Conservation (phyloP, 2,113 vertebrate species). For the Prietella phreatophila region DNA sequence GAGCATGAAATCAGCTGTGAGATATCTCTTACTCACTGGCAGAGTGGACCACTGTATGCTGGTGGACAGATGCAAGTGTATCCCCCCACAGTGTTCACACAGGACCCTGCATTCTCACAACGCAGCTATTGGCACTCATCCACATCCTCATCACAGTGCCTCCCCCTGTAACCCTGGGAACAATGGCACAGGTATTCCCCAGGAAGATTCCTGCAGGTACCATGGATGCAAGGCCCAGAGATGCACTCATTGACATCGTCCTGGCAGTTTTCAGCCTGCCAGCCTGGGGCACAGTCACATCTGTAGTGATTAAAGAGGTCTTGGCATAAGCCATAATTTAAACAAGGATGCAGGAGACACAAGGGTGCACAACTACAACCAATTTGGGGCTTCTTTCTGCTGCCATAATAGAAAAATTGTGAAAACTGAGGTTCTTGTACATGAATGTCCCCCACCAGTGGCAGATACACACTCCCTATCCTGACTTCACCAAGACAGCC, state of each 20-base stretch:
- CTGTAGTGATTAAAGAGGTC: constrained; percentile 84
- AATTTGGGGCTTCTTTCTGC: constrained; percentile 49
- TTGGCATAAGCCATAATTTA: constrained; percentile 76
- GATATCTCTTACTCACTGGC: constrained; percentile 78
- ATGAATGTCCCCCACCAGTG: constrained; percentile 61
- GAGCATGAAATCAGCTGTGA: background rate
- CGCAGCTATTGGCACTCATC: constrained; percentile 79
- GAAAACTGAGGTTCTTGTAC: constrained; percentile 64
- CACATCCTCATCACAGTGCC: constrained; percentile 78
- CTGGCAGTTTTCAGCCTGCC: constrained; percentile 81
- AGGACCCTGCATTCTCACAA: constrained; percentile 78
- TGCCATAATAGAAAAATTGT: constrained; percentile 66
- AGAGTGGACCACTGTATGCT: constrained; percentile 73
- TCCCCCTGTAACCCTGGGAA: constrained; percentile 78
- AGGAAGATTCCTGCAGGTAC: constrained; percentile 74
- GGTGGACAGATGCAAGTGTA: constrained; percentile 79
- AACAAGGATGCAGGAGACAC: constrained; percentile 80
- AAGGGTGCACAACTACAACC: constrained; percentile 79
- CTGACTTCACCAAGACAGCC: constrained; percentile 86
- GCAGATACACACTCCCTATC: constrained; percentile 83
- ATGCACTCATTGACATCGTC: constrained; percentile 76
- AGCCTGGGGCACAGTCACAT: constrained; percentile 80
- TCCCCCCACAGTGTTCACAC: constrained; percentile 63
- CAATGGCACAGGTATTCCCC: constrained; percentile 84
- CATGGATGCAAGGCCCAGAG: constrained; percentile 76